Evolutionary conservation across 2,113 vertebrate genomes (phyloP).

Genomic region (Garra rufa): DNA sequence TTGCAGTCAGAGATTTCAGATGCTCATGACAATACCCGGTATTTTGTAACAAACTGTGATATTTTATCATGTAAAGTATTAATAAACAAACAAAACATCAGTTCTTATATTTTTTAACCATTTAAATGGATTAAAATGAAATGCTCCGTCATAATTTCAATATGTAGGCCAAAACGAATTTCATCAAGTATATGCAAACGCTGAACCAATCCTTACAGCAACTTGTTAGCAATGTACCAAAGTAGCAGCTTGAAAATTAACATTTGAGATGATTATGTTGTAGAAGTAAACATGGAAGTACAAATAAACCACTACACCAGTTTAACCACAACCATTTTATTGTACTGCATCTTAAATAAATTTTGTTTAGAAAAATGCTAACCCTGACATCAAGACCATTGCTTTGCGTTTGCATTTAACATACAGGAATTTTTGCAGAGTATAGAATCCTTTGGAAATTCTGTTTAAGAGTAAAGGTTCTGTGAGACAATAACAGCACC

Average conservation of each 20-base stretch:
- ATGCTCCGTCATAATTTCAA: too few species aligned
- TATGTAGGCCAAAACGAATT: background rate
- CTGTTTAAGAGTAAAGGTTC: background rate
- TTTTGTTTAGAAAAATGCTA: background rate
- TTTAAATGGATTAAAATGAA: background rate
- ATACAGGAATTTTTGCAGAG: background rate
- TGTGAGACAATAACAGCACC: background rate
- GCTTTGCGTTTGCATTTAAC: background rate
- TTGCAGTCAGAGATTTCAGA: background rate
- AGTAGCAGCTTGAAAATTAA: background rate
- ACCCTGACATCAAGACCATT: background rate
- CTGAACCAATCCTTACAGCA: background rate
- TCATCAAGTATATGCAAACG: background rate
- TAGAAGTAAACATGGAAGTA: background rate
- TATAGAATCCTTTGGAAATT: background rate
- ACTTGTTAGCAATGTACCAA: background rate
- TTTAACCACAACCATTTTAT: background rate
- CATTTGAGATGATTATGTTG: background rate
- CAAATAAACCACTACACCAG: background rate
- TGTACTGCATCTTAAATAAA: background rate
- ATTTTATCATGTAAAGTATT: background rate
- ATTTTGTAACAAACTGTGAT: conserved; percentile 11
- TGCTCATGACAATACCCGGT: background rate
- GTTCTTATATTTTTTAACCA: too few species aligned
- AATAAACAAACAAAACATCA: background rate